Evolutionary conservation across 1,140 invertebrate species (phyloP).

Genomic region (Akabosia matsudoensis): DNA sequence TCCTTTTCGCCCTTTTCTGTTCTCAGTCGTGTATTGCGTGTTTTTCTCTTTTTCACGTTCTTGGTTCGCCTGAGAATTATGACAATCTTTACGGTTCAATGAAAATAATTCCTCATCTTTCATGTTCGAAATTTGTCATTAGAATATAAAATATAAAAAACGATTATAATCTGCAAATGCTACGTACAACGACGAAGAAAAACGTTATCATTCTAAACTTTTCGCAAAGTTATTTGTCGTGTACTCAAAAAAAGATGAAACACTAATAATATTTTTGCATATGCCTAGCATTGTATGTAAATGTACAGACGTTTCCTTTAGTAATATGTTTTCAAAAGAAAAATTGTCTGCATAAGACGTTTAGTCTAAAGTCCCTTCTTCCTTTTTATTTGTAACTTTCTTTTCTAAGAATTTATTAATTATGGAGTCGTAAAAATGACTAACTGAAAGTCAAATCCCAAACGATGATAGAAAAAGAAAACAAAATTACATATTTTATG

Average conservation of each 20-base stretch:
- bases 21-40: neutral
- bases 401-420: neutral
- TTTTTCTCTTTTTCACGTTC: neutral
- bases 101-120: neutral
- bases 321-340: no score
- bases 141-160: neutral
- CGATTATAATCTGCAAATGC: no score
- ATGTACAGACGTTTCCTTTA: no score
- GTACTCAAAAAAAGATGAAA: no score
- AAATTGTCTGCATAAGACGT: neutral
- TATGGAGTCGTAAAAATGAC: neutral
- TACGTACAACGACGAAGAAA: no score
- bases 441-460: neutral
- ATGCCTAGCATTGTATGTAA: no score
- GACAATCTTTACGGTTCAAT: neutral
- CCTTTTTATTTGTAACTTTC: neutral
- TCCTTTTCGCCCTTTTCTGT: no score
- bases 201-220: no score
- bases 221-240: no score
- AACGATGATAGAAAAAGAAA: neutral
- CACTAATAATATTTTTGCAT: no score
- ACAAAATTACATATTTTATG: neutral
- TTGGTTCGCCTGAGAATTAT: no score
- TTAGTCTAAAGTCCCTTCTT: neutral
- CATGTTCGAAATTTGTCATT: neutral